Evolutionary conservation across 2,113 vertebrate genomes (phyloP).

Genomic region (Chauna torquata): DNA sequence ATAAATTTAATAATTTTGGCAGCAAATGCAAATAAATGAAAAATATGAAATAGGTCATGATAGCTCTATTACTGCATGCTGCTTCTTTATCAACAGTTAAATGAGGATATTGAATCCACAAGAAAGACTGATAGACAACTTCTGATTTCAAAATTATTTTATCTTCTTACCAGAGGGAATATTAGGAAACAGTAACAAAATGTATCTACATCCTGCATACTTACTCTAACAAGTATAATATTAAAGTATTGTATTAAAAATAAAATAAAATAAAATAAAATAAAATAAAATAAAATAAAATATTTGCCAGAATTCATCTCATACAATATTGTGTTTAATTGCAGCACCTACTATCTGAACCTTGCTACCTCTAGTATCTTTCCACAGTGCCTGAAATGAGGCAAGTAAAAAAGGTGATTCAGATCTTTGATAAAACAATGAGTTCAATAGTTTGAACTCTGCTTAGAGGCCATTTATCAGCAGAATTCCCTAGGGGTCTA

Average conservation of each 20-base stretch:
- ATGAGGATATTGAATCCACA: not conserved
- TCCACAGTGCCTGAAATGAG: not conserved
- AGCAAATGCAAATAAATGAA: not conserved
- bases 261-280: not conserved
- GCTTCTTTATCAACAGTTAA: not conserved
- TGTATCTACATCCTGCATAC: accelerated
- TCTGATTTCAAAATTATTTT: not conserved
- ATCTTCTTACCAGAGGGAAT: not conserved
- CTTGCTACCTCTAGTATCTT: not conserved
- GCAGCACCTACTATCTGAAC: not conserved
- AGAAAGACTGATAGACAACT: not conserved
- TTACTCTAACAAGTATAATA: not conserved
- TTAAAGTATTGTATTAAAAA: too few species aligned
- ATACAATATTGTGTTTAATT: not conserved
- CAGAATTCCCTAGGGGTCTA: not conserved
- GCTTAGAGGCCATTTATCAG: not conserved
- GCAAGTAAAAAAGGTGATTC: not conserved
- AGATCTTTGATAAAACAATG: not conserved
- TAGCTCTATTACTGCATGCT: not conserved
- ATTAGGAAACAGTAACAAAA: not conserved
- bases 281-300: not conserved
- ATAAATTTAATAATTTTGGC: not conserved
- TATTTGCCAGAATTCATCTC: not conserved
- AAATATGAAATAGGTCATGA: not conserved
- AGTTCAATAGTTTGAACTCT: not conserved